Evolutionary conservation across 2,888 invertebrate species (phyloP), one percentile per base, ranked within the genome.

Genomic region (Papilio demoleus): DNA sequence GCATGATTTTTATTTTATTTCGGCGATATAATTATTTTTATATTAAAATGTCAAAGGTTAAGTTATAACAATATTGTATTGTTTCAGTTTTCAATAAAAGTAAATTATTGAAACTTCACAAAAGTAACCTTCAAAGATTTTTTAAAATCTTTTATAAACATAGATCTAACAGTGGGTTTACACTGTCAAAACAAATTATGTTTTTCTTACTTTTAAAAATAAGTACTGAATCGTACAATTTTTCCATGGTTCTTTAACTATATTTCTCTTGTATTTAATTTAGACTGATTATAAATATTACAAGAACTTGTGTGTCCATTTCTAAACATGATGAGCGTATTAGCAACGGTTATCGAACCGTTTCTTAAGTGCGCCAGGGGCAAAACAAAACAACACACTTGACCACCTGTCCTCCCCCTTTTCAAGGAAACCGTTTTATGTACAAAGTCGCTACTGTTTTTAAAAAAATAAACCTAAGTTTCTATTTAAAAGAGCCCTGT

Each of bases 401-500:
- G 58, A 64, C 68, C 68, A 68, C 63, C 63, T 64, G 68, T 19
- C 19, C 12, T 19, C 42, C n/a, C 27, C 38, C 17, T n/a, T 38
- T 68, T 63, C 68, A 58, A 38, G 38, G 68, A 68, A 68, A 58
- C 36, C 11, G 22, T 22, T 31, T 61, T 56, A 65, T 56, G 14
- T 34, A 36, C 34, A 22, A 60, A 50, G 59, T 66, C 8, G 65
- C 65, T 47, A 42, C 40, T 63, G 53, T 31, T 56, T 56, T 34
- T 50, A n/a, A 45, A 62, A 62, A 19, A 50, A 56, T 56, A 56
- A 56, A 56, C 9, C 53, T 31, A 31, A 31, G 53, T n/a, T 56
- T 56, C n/a, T 8, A 0, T n/a, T 9, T 31, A 31, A n/a, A 50
- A 11, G 50, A 24, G 4, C 17, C n/a, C n/a, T 17, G 6, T 4